These are phyloP conservation scores for Cydia pomonella DNA, from an alignment of 1,140 invertebrate species.

Conservation along the genomic window DNA sequence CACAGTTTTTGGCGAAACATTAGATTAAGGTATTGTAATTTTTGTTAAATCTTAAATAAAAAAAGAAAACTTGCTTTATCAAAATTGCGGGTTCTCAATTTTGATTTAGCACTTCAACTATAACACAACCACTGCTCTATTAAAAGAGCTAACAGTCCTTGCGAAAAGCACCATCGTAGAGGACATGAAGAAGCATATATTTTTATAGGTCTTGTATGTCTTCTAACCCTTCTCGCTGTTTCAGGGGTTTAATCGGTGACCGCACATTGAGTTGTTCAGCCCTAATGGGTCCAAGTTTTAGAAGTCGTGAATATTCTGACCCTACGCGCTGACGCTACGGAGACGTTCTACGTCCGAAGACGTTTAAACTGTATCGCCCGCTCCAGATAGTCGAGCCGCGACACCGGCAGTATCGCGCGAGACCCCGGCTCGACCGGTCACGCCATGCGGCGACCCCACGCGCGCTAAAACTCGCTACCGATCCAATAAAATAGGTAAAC, in stretches of 20 bases:
- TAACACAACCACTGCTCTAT: too few species aligned
- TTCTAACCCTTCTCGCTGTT: neutral
- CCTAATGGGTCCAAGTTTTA: neutral
- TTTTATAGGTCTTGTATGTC: too few species aligned
- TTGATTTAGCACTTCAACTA: too few species aligned
- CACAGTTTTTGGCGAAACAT: too few species aligned
- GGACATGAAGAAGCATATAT: neutral
- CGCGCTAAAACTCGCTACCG: slow-evolving; percentile 46
- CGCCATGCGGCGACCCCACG: slow-evolving; percentile 45
- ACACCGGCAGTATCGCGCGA: slow-evolving; percentile 62
- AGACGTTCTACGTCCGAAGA: slow-evolving; percentile 45
- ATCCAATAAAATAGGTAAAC: slow-evolving; percentile 44
- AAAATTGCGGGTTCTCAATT: too few species aligned
- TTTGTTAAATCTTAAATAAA: too few species aligned
- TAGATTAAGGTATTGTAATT: too few species aligned
- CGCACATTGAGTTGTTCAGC: neutral
- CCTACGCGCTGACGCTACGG: slow-evolving; percentile 42
- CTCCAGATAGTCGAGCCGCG: slow-evolving; percentile 47
- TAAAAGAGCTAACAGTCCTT: too few species aligned
- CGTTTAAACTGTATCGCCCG: slow-evolving; percentile 49
- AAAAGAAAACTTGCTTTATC: too few species aligned
- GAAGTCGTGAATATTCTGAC: neutral
- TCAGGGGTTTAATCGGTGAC: neutral
- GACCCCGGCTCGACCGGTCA: slow-evolving; percentile 52
- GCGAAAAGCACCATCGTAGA: neutral